Conservation (phyloP, 30 jellyfish, hydroid and myxozoan species). For the Turritopsis dohrnii region DNA sequence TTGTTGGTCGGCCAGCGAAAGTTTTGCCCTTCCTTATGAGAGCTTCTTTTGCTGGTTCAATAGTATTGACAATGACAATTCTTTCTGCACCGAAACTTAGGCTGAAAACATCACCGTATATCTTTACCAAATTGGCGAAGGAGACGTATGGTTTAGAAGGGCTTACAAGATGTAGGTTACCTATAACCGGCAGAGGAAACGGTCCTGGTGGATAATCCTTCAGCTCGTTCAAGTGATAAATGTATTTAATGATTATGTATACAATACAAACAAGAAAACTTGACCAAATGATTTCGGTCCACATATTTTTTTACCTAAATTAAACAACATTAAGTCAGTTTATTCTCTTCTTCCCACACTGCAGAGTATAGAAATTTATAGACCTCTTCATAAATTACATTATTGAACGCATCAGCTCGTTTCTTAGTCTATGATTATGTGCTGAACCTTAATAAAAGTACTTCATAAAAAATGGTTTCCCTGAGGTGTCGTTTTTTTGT, state of each 20-base stretch:
- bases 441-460: too few species aligned
- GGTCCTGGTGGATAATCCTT: constrained; percentile 82
- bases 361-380: too few species aligned
- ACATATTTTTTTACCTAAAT: background rate
- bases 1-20: constrained; percentile 77
- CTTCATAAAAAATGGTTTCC: too few species aligned
- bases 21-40: constrained; percentile 31
- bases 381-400: too few species aligned
- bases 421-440: too few species aligned
- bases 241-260: constrained; percentile 6
- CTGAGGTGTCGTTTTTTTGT: too few species aligned
- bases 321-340: too few species aligned
- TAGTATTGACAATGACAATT: constrained; percentile 55
- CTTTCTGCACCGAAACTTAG: constrained; percentile 54
- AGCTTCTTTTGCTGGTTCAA: constrained; percentile 59
- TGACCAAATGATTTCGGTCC: background rate
- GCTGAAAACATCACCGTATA: constrained; percentile 69
- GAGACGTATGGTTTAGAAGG: constrained; percentile 23
- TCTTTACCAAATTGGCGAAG: constrained; percentile 31
- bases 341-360: too few species aligned
- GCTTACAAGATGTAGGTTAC: constrained; percentile 53
- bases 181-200: constrained; percentile 63
- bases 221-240: constrained; percentile 38
- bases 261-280: background rate
- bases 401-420: too few species aligned